Evolutionary conservation across 2,888 invertebrate species (phyloP), one percentile per base, ranked within the genome.

Genomic region (Heterodera filipjevi): DNA sequence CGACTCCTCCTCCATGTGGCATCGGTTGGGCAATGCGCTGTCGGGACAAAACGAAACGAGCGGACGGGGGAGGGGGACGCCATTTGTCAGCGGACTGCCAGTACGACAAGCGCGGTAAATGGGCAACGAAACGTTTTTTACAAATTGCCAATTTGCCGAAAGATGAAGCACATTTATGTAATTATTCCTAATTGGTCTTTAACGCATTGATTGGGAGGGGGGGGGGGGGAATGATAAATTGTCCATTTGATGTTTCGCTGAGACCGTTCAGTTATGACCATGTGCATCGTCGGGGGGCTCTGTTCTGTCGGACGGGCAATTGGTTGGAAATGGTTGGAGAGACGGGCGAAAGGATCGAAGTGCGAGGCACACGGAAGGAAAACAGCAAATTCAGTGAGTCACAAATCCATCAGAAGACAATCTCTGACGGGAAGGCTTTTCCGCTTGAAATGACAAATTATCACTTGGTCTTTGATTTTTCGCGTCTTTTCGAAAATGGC

Each of bases 251-350:
- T 71, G 39, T 10, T 10, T 39, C n/a, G n/a, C 27, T 71, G n/a
- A 70, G n/a, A 5, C 22, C 32, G 49, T 53, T 46, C 53, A 81
- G 81, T 27, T 79, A 79, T 35, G 81, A 81, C 49, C 72, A 82
- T n/a, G 68, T 80, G 12, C 68, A 81, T 35, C 80, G 85, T 6
- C 77, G 82, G 14, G 87, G 87, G 12, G 87, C 87, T 12, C 78
- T 87, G 14, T 87, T 84, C 79, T 87, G 87, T 78, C 81, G 87
- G 33, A 82, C 84, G 12, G 87, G 87, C 30, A 83, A 79, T 6
- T 87, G 87, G 87, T 76, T 87, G 33, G 87, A 87, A 78, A 77
- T 87, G 33, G 46, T 84, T 22, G 82, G 82, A 30, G 81, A 83
- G 16, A 46, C 35, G 32, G 71, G 46, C 14, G 75, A 74, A 8